These are phyloP conservation scores for Protosalanx chinensis DNA, from an alignment of 2,797 vertebrate species.

Conservation along the genomic window DNA sequence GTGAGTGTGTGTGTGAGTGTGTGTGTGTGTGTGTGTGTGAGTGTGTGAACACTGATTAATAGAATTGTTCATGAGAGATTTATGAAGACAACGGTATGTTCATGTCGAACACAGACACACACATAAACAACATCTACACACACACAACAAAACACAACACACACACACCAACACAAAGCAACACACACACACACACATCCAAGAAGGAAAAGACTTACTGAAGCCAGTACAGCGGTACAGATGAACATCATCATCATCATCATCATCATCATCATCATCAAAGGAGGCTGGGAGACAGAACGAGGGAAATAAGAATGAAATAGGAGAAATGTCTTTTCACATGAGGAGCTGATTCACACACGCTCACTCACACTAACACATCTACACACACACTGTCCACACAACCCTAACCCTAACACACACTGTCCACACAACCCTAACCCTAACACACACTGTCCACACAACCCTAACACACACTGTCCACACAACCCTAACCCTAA, in stretches of 20 bases:
- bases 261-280: slow-evolving; percentile 38
- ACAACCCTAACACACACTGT: too few species aligned
- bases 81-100: slow-evolving; percentile 49
- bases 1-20: not conserved
- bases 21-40: not conserved
- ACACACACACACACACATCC: slow-evolving; percentile 5
- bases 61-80: slow-evolving; percentile 54
- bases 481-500: too few species aligned
- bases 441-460: too few species aligned
- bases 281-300: slow-evolving; percentile 45
- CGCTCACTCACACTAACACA: slow-evolving; percentile 13
- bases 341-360: slow-evolving; percentile 19
- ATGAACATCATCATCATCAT: slow-evolving; percentile 45
- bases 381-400: not conserved
- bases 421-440: too few species aligned
- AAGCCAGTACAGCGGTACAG: slow-evolving; percentile 38
- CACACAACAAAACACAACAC: slow-evolving; percentile 13
- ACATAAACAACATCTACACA: not conserved
- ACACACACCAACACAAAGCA: slow-evolving; percentile 8
- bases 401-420: too few species aligned
- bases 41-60: slow-evolving; percentile 53
- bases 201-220: slow-evolving; percentile 36
- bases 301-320: slow-evolving; percentile 15
- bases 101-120: slow-evolving; percentile 1
- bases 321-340: slow-evolving; percentile 15